Conservation (phyloP, 2,888 invertebrate genomes). For the Drosophila multiciliata region DNA sequence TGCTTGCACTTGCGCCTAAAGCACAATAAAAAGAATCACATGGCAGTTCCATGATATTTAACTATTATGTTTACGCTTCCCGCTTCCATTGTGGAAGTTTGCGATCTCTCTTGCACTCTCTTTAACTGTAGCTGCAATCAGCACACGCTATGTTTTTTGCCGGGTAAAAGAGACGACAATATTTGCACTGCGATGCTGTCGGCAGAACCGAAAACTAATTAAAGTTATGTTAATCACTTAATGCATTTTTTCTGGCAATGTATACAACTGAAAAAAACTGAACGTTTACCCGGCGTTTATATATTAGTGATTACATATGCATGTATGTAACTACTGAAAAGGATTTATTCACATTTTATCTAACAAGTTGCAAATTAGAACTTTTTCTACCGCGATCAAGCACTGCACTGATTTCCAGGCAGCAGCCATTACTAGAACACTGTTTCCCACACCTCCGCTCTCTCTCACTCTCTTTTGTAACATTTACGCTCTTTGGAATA, state of each 20-base stretch:
- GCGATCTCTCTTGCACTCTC: not conserved
- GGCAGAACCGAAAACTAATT: not conserved
- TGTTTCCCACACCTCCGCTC: not conserved
- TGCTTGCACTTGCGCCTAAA: not conserved
- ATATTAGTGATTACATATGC: not conserved
- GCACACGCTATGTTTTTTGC: not conserved
- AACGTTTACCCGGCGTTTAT: not conserved
- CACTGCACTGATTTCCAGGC: not conserved
- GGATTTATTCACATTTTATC: not conserved
- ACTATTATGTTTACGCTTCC: not conserved
- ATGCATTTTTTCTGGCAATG: not conserved
- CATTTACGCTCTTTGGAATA: not conserved
- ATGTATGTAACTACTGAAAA: not conserved
- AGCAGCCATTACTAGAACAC: not conserved
- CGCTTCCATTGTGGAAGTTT: not conserved
- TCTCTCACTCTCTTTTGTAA: not conserved
- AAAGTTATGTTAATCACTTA: not conserved
- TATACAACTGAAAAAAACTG: too few relatives aligned
- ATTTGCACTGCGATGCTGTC: not conserved
- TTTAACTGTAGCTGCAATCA: not conserved
- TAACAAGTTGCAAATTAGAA: not conserved
- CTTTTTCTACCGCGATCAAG: not conserved
- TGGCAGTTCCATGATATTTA: not conserved
- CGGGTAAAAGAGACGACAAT: not conserved
- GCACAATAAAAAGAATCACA: not conserved